Conservation (phyloP, 2,797 vertebrate species). For the Fistularia tabacaria region DNA sequence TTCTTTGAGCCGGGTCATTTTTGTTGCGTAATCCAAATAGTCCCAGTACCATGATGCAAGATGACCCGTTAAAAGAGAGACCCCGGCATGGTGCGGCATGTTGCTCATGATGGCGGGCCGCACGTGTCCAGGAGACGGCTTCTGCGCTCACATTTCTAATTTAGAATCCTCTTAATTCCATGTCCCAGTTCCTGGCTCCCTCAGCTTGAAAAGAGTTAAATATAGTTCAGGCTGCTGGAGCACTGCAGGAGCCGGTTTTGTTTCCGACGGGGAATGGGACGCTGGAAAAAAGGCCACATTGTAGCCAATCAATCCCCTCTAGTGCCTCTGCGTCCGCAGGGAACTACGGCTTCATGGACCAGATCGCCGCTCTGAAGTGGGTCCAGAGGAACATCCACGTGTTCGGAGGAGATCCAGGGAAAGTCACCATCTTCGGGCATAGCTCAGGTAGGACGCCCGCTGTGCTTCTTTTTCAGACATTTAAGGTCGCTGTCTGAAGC, state of each 20-base stretch:
- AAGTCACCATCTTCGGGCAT: slow-evolving; percentile 79
- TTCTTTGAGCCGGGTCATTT: slow-evolving; percentile 15
- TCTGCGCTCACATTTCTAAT: slow-evolving; percentile 23
- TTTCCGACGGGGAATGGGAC: slow-evolving; percentile 32
- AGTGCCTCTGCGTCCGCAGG: slow-evolving; percentile 44
- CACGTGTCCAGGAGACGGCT: slow-evolving; percentile 4
- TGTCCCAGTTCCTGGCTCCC: slow-evolving; percentile 37
- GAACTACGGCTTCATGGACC: slow-evolving; percentile 84
- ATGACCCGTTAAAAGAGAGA: slow-evolving; percentile 23
- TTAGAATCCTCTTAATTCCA: slow-evolving; percentile 25
- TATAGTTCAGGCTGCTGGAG: slow-evolving; percentile 27
- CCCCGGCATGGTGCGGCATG: neutral
- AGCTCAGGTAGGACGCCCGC: slow-evolving; percentile 68
- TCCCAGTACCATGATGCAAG: slow-evolving; percentile 26
- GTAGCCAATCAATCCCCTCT: slow-evolving; percentile 16
- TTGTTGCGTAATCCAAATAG: slow-evolving; percentile 17
- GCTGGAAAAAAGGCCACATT: slow-evolving; percentile 25
- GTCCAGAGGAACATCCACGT: slow-evolving; percentile 74
- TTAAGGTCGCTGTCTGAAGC: no score
- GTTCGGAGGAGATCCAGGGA: slow-evolving; percentile 78
- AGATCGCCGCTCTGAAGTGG: slow-evolving; percentile 79
- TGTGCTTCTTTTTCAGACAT: no score
- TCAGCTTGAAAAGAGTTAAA: slow-evolving; percentile 26
- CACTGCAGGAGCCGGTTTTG: slow-evolving; percentile 6
- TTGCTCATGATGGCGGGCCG: neutral